Evolutionary conservation across 2,113 vertebrate species (phyloP).

Genomic region (Rhagologus leucostigma): DNA sequence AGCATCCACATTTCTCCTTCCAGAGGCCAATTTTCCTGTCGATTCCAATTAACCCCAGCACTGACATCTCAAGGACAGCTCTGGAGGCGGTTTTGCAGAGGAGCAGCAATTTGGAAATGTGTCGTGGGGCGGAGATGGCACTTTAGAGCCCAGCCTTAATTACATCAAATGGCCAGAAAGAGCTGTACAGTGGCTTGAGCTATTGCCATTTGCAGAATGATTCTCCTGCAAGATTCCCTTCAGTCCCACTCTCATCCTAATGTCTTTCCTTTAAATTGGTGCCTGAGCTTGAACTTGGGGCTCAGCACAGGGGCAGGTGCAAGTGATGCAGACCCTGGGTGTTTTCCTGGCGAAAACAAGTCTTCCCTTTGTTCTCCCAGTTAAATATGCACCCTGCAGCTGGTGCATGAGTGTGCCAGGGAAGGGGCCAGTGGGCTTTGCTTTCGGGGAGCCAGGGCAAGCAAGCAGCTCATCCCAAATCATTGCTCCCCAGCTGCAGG

Average conservation of each 20-base stretch:
- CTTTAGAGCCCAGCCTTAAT: not conserved
- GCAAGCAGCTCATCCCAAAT: not conserved
- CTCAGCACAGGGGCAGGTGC: not conserved
- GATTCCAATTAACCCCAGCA: not conserved
- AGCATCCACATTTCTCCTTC: rapidly evolving
- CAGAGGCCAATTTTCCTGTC: not conserved
- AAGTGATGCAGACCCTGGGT: not conserved
- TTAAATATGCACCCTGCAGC: not conserved
- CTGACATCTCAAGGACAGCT: not conserved
- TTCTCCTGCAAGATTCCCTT: not conserved
- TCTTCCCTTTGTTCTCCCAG: not conserved
- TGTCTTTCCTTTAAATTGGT: not conserved
- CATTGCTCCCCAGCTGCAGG: rapidly evolving
- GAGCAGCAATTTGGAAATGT: not conserved
- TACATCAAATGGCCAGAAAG: not conserved
- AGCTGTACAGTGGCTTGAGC: not conserved
- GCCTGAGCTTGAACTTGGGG: not conserved
- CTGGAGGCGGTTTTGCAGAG: not conserved
- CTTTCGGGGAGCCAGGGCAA: not conserved
- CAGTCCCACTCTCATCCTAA: not conserved
- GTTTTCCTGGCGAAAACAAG: not conserved
- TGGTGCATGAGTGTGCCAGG: rapidly evolving
- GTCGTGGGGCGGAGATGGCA: not conserved
- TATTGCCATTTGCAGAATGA: not conserved
- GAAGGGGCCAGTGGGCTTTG: not conserved